Conservation (phyloP, 2,797 vertebrate genomes). For the Percopsis omiscomaycus region DNA sequence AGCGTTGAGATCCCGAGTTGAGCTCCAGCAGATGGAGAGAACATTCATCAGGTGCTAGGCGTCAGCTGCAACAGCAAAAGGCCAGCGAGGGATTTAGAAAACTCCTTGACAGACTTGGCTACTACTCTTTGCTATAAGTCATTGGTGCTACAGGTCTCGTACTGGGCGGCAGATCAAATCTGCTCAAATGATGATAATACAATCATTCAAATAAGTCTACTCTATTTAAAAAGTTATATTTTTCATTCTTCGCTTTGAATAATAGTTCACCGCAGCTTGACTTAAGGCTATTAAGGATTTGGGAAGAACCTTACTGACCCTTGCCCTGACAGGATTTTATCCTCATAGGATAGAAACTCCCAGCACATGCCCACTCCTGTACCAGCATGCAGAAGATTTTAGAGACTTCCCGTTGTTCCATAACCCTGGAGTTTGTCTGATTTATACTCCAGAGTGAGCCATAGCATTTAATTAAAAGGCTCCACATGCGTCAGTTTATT, state of each 20-base stretch:
- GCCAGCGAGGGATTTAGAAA: constrained; percentile 61
- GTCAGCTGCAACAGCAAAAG: constrained; percentile 64
- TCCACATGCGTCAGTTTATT: constrained; percentile 60
- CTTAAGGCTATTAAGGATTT: background rate
- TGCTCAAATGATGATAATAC: background rate
- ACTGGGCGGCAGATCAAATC: background rate
- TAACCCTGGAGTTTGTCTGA: constrained; percentile 55
- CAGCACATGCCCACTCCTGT: constrained; percentile 5
- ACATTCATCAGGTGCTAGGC: constrained; percentile 57
- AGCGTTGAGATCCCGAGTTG: constrained; percentile 34
- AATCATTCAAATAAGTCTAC: background rate
- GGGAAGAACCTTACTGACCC: background rate
- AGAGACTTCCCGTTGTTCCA: constrained; percentile 47
- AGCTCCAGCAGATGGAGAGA: constrained; percentile 63
- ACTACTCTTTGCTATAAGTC: constrained; percentile 48
- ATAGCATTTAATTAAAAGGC: constrained; percentile 72
- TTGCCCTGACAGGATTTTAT: constrained; percentile 17
- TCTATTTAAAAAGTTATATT: too few species aligned
- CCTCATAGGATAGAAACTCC: background rate
- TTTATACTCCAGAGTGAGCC: constrained; percentile 63
- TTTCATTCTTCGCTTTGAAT: too few species aligned
- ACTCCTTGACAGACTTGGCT: constrained; percentile 41
- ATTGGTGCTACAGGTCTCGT: background rate
- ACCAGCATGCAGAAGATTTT: constrained; percentile 36
- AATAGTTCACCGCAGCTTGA: too few species aligned